phyloP scores from a whole-genome alignment of 2,113 vertebrate species.

The Gymnocephalus cernua region DNA sequence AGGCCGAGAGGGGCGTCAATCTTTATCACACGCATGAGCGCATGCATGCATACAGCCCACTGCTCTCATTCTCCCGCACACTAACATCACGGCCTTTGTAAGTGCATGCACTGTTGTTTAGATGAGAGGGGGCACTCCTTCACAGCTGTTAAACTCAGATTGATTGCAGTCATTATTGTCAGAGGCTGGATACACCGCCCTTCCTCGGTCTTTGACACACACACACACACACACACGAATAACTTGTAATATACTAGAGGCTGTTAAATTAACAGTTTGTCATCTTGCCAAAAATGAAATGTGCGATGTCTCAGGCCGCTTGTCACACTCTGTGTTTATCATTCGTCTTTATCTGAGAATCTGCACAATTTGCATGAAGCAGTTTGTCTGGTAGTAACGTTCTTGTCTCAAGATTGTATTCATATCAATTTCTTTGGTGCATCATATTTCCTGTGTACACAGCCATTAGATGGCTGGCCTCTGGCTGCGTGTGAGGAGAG shows the following conservation, averaged over 20 bases:
- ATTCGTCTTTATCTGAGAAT: neutral
- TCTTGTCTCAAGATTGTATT: neutral
- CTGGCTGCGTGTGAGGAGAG: neutral
- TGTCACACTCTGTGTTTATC: constrained; percentile 3
- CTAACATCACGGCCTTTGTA: constrained; percentile 23
- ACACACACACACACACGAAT: constrained; percentile 1
- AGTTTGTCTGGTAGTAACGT: neutral
- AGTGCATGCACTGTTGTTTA: constrained; percentile 12
- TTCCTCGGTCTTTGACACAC: neutral
- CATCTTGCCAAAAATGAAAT: no score
- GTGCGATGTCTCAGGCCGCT: neutral
- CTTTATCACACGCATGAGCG: constrained; percentile 47
- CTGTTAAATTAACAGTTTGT: no score
- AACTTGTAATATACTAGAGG: no score
- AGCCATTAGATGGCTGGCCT: constrained; percentile 1
- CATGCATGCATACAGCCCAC: constrained; percentile 21
- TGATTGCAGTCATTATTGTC: constrained; percentile 26
- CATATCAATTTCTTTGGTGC: neutral
- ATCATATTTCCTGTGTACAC: neutral
- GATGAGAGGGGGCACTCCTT: constrained; percentile 25
- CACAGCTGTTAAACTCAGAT: constrained; percentile 47
- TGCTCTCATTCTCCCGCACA: constrained; percentile 22
- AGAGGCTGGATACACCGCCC: neutral
- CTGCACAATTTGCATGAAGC: neutral
- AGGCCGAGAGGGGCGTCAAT: constrained; percentile 26